Evolutionary conservation across 2,113 vertebrate genomes (phyloP), one percentile per base, ranked within the genome.

Genomic region (Thalassoma bifasciatum): DNA sequence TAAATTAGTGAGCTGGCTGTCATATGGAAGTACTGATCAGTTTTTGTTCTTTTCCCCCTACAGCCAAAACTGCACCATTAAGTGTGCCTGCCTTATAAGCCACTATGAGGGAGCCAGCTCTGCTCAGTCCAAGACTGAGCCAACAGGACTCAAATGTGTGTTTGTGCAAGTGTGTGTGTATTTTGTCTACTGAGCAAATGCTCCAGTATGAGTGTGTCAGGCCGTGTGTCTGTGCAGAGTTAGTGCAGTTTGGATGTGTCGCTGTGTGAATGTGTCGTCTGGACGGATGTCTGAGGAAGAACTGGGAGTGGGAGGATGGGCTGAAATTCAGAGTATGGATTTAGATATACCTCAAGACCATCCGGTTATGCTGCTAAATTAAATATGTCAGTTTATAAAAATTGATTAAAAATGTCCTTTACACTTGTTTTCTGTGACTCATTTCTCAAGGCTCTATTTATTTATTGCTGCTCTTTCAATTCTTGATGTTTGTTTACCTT

Each of bases 31-130:
- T 77, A 80, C 65, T 54, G 8, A 56, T 34, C 42, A 49, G 47
- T 21, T 73, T 23, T 75, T 17, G n/a, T 77, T 79, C 22, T 91
- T 76, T 30, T 53, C 75, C 14, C 79, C 70, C 91, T 52, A 76
- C 92, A 95, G 94, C 93, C 94, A 93, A 95, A 94, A 93, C 86
- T 95, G 90, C 94, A 93, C 91, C 94, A 93, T 92, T 95, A 90
- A 93, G 85, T 89, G 92, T 93, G 90, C 92, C 90, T 92, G 89
- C 92, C 90, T 91, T 91, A 91, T 85, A 88, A 91, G 89, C 91
- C 92, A 92, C 89, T 76, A 85, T 79, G 85, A 80, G 82, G 86
- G 87, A 92, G 87, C 87, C 91, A 79, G 78, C 83, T 79, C 76
- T 83, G 60, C 86, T 84, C 77, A 82, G 77, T 83, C 86, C 40